These are phyloP conservation scores for Strix aluco DNA, from an alignment of 2,113 vertebrate species.

Conservation along the genomic window DNA sequence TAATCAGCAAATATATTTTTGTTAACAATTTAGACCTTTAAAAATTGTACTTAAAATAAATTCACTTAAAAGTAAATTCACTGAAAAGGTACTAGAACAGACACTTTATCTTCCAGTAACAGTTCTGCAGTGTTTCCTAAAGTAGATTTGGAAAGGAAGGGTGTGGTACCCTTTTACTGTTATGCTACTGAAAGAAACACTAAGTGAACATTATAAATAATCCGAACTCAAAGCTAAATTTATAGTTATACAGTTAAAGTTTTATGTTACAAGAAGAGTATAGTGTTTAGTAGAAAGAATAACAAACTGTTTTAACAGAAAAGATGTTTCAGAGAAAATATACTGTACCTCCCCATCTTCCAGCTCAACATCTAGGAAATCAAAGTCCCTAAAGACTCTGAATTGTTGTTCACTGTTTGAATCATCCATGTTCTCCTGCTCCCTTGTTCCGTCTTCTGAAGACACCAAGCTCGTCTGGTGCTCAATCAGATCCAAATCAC, in stretches of 20 bases:
- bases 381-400: constrained; percentile 96
- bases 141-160: constrained; percentile 67
- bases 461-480: constrained; percentile 93
- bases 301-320: not conserved
- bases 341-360: constrained; percentile 95
- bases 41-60: not conserved
- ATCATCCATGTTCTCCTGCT: constrained; percentile 95
- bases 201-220: constrained; percentile 43
- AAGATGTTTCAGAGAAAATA: constrained; percentile 36
- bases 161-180: constrained; percentile 55
- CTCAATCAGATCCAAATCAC: constrained; percentile 96
- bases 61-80: not conserved
- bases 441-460: constrained; percentile 91
- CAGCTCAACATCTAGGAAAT: constrained; percentile 98
- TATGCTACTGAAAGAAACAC: constrained; percentile 15
- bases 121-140: constrained; percentile 46
- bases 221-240: constrained; percentile 28
- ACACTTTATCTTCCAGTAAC: constrained; percentile 47
- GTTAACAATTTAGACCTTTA: not conserved
- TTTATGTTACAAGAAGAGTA: constrained; percentile 15
- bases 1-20: not conserved
- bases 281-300: constrained; percentile 10
- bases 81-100: not conserved
- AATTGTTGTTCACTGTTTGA: constrained; percentile 97
- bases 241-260: constrained; percentile 27